Conservation (phyloP, 2,888 invertebrate species). For the Protula sp. region DNA sequence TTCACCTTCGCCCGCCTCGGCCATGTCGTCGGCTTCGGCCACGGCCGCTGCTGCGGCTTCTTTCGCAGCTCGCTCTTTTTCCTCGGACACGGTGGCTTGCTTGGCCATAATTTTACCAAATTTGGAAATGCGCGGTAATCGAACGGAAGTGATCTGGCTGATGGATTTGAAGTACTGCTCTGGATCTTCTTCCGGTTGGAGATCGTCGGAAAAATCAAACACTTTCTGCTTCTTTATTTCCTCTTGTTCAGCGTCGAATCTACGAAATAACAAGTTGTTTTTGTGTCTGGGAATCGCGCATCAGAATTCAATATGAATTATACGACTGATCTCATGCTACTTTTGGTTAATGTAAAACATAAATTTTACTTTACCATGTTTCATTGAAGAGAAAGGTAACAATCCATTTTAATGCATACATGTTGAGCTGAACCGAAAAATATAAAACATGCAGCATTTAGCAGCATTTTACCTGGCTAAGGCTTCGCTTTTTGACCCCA, state of each 20-base stretch:
- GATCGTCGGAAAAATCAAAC: conserved; percentile 1
- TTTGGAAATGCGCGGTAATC: conserved; percentile 7
- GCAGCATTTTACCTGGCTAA: not conserved
- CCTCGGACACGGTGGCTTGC: not conserved
- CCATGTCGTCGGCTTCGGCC: not conserved
- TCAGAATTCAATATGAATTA: no score
- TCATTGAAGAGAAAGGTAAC: no score
- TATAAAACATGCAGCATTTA: no score
- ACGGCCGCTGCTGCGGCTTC: not conserved
- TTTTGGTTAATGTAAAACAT: no score
- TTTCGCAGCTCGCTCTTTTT: not conserved
- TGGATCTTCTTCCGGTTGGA: conserved; percentile 25
- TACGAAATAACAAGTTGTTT: no score
- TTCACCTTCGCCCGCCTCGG: no score
- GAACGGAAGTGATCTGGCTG: not conserved
- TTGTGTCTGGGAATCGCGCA: no score
- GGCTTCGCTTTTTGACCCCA: conserved; percentile 7
- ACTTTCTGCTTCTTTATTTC: conserved; percentile 1
- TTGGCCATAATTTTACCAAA: not conserved
- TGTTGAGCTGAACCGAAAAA: no score
- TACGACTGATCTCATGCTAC: no score
- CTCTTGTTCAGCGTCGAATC: conserved; percentile 1
- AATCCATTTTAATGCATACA: no score
- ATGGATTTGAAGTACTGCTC: conserved; percentile 35
- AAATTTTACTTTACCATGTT: no score